Evolutionary conservation across 2,888 invertebrate species (phyloP).

Genomic region (Temnothorax rugatulus): DNA sequence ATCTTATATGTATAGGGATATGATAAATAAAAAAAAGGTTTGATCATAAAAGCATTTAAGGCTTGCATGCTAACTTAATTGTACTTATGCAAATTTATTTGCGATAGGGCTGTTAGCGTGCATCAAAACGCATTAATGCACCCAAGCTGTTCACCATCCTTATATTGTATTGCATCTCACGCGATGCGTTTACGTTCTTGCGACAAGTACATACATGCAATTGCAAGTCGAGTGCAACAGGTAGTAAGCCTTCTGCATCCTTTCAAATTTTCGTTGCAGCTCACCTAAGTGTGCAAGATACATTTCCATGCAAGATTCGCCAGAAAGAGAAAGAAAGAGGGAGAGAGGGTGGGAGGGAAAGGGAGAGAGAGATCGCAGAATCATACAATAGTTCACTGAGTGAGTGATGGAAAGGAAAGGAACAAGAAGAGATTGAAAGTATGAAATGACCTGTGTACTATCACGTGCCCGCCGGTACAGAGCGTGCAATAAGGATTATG

Average conservation of each 20-base stretch:
- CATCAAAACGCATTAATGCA: constrained; percentile 24
- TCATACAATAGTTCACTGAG: background rate
- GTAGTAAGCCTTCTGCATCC: constrained; percentile 52
- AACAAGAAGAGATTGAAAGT: constrained; percentile 30
- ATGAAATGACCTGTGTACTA: constrained; percentile 5
- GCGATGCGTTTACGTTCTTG: constrained; percentile 35
- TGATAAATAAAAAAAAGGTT: background rate
- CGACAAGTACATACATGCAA: background rate
- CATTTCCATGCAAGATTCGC: constrained; percentile 30
- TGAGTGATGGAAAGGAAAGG: constrained; percentile 7
- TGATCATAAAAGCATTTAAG: background rate
- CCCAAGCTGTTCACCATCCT: background rate
- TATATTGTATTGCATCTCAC: background rate
- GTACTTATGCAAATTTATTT: constrained; percentile 6
- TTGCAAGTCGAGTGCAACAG: constrained; percentile 49
- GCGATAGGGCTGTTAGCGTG: constrained; percentile 1
- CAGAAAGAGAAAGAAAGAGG: constrained; percentile 18
- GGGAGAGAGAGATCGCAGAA: constrained; percentile 6
- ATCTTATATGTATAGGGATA: background rate
- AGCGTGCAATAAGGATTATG: background rate
- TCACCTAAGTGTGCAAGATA: constrained; percentile 35
- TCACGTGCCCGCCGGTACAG: background rate
- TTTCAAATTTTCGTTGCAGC: constrained; percentile 59
- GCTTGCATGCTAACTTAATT: background rate
- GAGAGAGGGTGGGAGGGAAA: background rate